These are phyloP conservation scores for Drosophila longiperda DNA, from an alignment of 2,888 invertebrate species.

Conservation along the genomic window DNA sequence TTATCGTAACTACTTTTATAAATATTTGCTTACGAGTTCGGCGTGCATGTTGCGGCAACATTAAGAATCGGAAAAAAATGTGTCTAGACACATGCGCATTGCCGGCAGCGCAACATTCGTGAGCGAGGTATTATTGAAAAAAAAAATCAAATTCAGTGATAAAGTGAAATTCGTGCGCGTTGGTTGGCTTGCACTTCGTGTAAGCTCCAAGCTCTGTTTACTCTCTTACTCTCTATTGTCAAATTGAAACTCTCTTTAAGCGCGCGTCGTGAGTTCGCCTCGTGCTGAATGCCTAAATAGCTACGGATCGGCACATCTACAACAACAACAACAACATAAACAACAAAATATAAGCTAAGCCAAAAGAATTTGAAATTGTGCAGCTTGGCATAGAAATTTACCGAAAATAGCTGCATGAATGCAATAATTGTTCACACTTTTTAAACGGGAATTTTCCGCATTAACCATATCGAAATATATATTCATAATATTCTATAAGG, in stretches of 20 bases:
- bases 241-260: constrained; percentile 17
- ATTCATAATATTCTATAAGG: constrained; percentile 26
- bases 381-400: constrained; percentile 12
- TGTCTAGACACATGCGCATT: constrained; percentile 50
- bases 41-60: constrained; percentile 49
- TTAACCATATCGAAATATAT: constrained; percentile 2
- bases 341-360: constrained; percentile 20
- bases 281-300: constrained; percentile 11
- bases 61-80: constrained; percentile 27
- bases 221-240: constrained; percentile 23
- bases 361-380: constrained; percentile 40
- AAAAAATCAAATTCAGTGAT: constrained; percentile 75
- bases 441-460: neutral
- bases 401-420: constrained; percentile 38
- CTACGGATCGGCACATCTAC: constrained; percentile 56
- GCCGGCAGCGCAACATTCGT: constrained; percentile 21
- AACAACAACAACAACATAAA: constrained; percentile 37
- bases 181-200: constrained; percentile 71
- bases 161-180: constrained; percentile 74
- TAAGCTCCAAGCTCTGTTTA: constrained; percentile 55
- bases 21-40: neutral
- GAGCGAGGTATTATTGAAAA: constrained; percentile 49
- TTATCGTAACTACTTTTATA: neutral
- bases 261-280: constrained; percentile 45
- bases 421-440: constrained; percentile 29